Evolutionary conservation across 1,140 invertebrate genomes (phyloP).

Genomic region (Euura saliciscinereae): DNA sequence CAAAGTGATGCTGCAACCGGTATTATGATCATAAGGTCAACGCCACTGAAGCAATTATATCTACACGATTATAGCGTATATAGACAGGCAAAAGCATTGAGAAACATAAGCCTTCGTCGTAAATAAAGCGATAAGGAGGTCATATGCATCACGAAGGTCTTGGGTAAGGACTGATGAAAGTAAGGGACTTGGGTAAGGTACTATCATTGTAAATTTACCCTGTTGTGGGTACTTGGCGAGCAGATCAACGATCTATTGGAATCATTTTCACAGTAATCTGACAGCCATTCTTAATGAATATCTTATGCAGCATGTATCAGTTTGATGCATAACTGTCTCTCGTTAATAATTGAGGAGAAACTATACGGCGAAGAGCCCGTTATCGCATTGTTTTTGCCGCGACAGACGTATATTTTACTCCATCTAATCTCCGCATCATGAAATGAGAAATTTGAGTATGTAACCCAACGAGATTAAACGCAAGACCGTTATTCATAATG

Average conservation of each 20-base stretch:
- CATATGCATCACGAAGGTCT: background rate
- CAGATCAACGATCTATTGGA: too few relatives aligned
- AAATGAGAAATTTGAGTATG: background rate
- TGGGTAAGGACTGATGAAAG: too few relatives aligned
- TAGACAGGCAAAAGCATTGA: background rate
- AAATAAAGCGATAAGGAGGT: background rate
- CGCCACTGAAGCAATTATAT: background rate
- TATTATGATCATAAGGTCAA: slow-evolving; percentile 1
- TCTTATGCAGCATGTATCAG: too few relatives aligned
- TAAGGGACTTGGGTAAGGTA: too few relatives aligned
- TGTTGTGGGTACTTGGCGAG: too few relatives aligned
- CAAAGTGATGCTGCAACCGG: background rate
- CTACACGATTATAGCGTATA: background rate
- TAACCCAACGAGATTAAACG: background rate
- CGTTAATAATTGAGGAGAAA: background rate
- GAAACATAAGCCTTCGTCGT: background rate
- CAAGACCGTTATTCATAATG: background rate
- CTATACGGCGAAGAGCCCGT: background rate
- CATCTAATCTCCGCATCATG: background rate
- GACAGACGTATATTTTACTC: background rate
- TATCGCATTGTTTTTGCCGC: background rate
- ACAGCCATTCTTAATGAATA: too few relatives aligned
- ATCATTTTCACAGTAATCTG: too few relatives aligned
- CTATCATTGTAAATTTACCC: too few relatives aligned
- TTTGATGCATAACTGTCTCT: too few relatives aligned